These are phyloP conservation scores for Alcedo atthis DNA, from an alignment of 2,797 vertebrate genomes.

Conservation along the genomic window DNA sequence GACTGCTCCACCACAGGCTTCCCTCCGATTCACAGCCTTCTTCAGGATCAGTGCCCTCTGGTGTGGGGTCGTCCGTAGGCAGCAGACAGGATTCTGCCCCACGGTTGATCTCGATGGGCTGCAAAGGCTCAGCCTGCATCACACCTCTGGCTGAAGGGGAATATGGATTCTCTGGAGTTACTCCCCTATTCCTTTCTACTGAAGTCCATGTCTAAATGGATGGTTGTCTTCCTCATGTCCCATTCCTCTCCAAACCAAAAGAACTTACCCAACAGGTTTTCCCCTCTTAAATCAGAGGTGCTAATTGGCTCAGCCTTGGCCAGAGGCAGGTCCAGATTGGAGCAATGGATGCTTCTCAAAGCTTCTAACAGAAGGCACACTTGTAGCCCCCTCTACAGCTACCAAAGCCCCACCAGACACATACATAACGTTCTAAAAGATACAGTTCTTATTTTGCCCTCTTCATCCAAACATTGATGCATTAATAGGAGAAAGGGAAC, in stretches of 20 bases:
- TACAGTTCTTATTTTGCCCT: neutral
- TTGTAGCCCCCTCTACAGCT: neutral
- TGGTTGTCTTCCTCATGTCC: neutral
- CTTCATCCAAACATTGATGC: neutral
- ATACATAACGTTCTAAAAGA: neutral
- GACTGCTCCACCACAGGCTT: neutral
- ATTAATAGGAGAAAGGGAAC: conserved; percentile 8
- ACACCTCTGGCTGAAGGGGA: neutral
- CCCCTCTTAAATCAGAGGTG: neutral
- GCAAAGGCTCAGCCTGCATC: neutral
- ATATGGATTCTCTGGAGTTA: neutral
- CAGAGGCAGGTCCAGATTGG: neutral
- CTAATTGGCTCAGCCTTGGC: neutral
- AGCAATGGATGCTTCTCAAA: neutral
- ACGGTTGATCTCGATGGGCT: neutral
- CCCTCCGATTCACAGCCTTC: neutral
- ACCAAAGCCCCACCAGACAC: neutral
- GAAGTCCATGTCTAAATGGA: neutral
- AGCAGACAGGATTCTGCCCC: neutral
- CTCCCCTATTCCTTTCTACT: neutral
- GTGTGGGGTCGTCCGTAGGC: neutral
- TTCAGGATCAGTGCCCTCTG: neutral
- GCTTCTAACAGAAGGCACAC: neutral
- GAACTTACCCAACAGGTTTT: neutral
- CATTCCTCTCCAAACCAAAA: neutral